phyloP scores from a whole-genome alignment of 2,888 invertebrate genomes.

The Eustalomyia histrio region DNA sequence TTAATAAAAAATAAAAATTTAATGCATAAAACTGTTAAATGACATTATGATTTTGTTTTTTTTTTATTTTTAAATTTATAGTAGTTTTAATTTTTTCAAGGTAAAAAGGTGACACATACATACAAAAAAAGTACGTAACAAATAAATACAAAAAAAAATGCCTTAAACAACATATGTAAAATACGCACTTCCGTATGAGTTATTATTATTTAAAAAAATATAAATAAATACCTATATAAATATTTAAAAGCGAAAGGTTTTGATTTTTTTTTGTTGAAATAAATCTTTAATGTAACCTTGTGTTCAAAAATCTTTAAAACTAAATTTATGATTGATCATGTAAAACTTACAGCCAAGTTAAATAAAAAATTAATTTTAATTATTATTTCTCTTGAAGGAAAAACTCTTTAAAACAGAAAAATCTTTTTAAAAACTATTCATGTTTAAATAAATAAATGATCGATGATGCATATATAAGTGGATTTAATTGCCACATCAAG shows the following conservation, averaged over 20 bases:
- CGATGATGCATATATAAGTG: conserved; percentile 60
- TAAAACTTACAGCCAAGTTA: conserved; percentile 24
- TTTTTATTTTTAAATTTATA: neutral
- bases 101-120: conserved; percentile 55
- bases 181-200: conserved; percentile 57
- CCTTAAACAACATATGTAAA: conserved; percentile 29
- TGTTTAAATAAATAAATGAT: conserved; percentile 43
- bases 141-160: conserved; percentile 3
- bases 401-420: conserved; percentile 47
- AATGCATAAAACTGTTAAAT: conserved; percentile 39
- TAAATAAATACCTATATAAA: too few species aligned
- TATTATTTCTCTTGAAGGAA: conserved; percentile 54
- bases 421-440: conserved; percentile 28
- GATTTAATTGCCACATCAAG: conserved; percentile 60
- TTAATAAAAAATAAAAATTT: conserved; percentile 40
- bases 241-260: conserved; percentile 53
- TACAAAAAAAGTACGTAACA: neutral
- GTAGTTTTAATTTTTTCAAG: conserved; percentile 17
- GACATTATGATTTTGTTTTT: conserved; percentile 35
- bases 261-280: conserved; percentile 12
- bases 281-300: conserved; percentile 54
- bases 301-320: conserved; percentile 50
- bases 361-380: conserved; percentile 43
- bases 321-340: conserved; percentile 62
- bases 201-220: conserved; percentile 20